Base-by-base conservation (phyloP, 2,888 invertebrate genomes). In the Stenichneumon culpator region DNA sequence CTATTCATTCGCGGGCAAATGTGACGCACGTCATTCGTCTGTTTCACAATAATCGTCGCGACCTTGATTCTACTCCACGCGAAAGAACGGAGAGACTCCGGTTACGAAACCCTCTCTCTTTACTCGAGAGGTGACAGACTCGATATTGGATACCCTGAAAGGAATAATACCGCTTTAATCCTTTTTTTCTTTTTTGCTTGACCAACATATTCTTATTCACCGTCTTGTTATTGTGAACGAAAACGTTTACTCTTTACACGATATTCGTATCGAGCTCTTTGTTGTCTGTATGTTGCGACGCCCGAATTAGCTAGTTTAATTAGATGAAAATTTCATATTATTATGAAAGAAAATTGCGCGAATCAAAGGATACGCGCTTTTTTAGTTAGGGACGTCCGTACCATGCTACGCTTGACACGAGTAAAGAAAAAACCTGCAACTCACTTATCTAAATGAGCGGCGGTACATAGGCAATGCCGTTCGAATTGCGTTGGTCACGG, bases 31-130 rank as follows among this genome's bases (percentile, higher is more conserved):
- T 74, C 86, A 83, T 72, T 50, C 79, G 32, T 79, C 80, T 65
- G 73, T 90, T 88, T 89, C 89, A 88, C 87, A 89, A 89, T 86
- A 83, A 84, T 84, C 78, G 68, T 75, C 54, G 81, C 86, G 89
- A 88, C 90, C 89, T 90, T 90, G 89, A 84, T 88, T 89, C 88
- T 65, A 57, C 82, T 86, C 79, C 47, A 82, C 83, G 68, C 83
- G 67, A 80, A 86, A 89, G 88, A 89, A 84, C 16, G 68, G 83
- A 88, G 88, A 89, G 82, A 65, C 70, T 65, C 39, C 72, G 82
- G 83, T 89, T 89, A 88, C 87, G 89, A 89, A 88, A 90, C 75
- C 47, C 39, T 75, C 14, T 47, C 57, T 57, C 60, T 65, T 68
- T 60, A 39, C 54, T 54, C 39, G 52, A 78, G 44, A 14, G 32